Evolutionary conservation across 2,797 vertebrate species (phyloP), one percentile per base, ranked within the genome.

Genomic region (Trematomus bernacchii): DNA sequence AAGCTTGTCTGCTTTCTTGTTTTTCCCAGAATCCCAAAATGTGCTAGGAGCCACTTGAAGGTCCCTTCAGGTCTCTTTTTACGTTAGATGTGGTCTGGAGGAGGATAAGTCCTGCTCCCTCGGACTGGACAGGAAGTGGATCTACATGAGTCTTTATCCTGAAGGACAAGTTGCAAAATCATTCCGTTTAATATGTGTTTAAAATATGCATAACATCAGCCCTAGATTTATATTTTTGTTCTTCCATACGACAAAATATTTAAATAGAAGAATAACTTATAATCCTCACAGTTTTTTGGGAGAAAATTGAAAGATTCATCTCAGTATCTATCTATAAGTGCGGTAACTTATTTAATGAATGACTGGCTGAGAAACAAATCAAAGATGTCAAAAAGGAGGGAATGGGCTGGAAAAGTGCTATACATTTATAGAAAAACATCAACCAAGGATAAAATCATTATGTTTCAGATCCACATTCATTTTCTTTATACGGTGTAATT

Each of bases 331-430:
- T 48, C 46, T 59, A 43, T 10, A 1, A 59, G 40, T 44, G 18
- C 10, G 19, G 44, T 50, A 66, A 66, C 37, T 63, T 74, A 83
- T 83, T 69, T 33, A 83, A 42, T 64, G 42, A 81, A 53, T 46
- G 47, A 69, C 16, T 62, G 43, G 3, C 14, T 52, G 15, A 58
- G 58, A 68, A 55, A 76, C 10, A 48, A 27, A 46, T 71, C 14
- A 52, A 63, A 21, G n/a, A 58, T 52, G 30, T 65, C 70, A 66
- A 67, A 74, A 66, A 47, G 7, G 2, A 21, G 33, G 43, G 44
- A 37, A 27, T 16, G 47, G 67, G 61, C 55, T 9, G 58, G 44
- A 58, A 69, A 59, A 73, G 55, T 3, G 10, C 15, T 57, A 21
- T 1, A 6, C 53, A 71, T 48, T 50, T 23, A 83, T 40, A 30